A percentile compares a stretch with the other conserved stretches of the same genome.
Evolutionary conservation across 2,888 invertebrate species (phyloP).

Genomic region (Sphaerophoria rueppellii): DNA sequence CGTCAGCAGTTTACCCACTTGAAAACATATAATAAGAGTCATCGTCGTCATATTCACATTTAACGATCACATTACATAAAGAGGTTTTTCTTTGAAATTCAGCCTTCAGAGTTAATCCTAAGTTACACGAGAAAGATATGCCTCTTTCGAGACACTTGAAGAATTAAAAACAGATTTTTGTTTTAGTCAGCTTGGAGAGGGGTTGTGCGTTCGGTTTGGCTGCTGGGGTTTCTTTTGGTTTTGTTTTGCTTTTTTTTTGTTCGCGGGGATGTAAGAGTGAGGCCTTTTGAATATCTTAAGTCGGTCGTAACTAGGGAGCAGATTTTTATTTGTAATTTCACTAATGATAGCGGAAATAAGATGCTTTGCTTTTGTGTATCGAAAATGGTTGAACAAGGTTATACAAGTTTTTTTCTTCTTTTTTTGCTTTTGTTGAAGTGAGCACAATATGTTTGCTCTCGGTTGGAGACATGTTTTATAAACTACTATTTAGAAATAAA

Average conservation of each 20-base stretch:
- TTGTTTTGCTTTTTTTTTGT: no score
- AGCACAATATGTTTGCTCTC: no score
- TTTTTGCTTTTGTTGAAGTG: not conserved
- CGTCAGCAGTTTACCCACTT: slow-evolving; percentile 35
- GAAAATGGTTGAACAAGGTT: slow-evolving; percentile 21
- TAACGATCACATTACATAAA: slow-evolving; percentile 60
- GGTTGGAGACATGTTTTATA: no score
- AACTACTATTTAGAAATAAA: no score
- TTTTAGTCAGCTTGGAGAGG: slow-evolving; percentile 6
- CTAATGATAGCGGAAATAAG: slow-evolving; percentile 44
- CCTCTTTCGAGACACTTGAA: slow-evolving; percentile 36
- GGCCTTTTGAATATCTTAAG: slow-evolving; percentile 33
- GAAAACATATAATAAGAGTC: slow-evolving; percentile 31
- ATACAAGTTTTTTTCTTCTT: not conserved
- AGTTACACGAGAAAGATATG: slow-evolving; percentile 48
- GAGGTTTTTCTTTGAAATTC: slow-evolving; percentile 58
- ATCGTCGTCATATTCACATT: slow-evolving; percentile 64
- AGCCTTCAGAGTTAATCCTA: slow-evolving; percentile 68
- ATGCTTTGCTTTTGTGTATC: slow-evolving; percentile 17
- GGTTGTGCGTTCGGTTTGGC: not conserved
- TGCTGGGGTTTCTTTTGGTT: no score
- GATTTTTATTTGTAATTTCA: slow-evolving; percentile 21
- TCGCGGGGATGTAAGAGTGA: not conserved
- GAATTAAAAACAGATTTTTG: slow-evolving; percentile 46
- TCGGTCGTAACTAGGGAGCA: slow-evolving; percentile 31